Conservation (phyloP, 2,113 vertebrate genomes). For the Pipra filicauda region DNA sequence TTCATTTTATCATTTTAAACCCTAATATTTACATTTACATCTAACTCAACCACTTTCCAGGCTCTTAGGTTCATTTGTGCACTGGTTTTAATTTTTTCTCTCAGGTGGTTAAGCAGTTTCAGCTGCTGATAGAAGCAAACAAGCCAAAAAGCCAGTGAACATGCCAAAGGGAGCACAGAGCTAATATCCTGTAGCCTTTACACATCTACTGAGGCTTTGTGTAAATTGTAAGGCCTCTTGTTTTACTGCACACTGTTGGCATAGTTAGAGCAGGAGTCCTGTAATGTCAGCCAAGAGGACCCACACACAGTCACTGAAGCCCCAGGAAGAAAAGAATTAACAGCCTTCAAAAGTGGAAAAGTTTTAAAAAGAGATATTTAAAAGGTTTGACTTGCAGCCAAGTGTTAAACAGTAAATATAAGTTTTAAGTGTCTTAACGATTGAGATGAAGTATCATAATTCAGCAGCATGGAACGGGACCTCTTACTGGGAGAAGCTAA, state of each 20-base stretch:
- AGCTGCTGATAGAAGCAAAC: not conserved
- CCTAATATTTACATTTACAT: not conserved
- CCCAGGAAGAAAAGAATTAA: conserved; percentile 64
- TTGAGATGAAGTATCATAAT: conserved; percentile 81
- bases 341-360: conserved; percentile 51
- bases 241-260: conserved; percentile 9
- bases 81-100: not conserved
- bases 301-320: conserved; percentile 19
- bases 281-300: conserved; percentile 44
- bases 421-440: conserved; percentile 70
- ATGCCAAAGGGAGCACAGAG: not conserved
- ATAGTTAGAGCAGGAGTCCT: not conserved
- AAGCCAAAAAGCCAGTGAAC: not conserved
- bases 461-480: conserved; percentile 81
- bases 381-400: conserved; percentile 72
- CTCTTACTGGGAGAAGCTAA: conserved; percentile 78
- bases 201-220: not conserved
- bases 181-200: not conserved
- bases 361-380: conserved; percentile 72
- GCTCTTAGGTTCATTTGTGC: not conserved
- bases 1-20: not conserved
- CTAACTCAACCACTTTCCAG: not conserved
- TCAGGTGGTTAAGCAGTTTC: not conserved
- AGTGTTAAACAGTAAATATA: conserved; percentile 74
- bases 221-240: not conserved